Base-by-base conservation (phyloP, 92 coral and sea anemone species). In the Meandrina meandrites region DNA sequence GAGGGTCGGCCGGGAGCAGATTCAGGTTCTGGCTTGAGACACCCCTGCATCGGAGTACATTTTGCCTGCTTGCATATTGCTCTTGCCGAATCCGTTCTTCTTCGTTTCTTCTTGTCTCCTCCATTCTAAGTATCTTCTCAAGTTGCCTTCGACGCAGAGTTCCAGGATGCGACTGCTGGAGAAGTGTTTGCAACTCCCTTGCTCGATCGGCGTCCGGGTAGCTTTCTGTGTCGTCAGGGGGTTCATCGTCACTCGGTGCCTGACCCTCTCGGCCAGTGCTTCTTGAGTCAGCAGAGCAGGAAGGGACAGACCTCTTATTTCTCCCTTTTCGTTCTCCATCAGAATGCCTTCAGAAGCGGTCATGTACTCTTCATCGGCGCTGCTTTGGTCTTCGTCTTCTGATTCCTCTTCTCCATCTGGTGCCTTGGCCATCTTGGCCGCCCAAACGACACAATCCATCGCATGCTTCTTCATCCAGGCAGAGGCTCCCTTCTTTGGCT, bases 371-470 rank as follows among this genome's bases (percentile, higher is more conserved):
- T 51, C 56, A 9, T 51, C 14, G 5, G 56, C 56, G 16, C 56
- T 51, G 16, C 56, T 51, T 9, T 69, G 42, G 75, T 28, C 24
- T 19, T 14, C 53, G 32, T 11, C 32, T 27, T 79, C 69, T 37
- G 80, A 83, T 48, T 83, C 86, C 22, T 83, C 87, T 30, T 83
- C 87, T 60, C 42, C 79, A 27, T 83, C 69, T 8, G 80, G 24
- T 35, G 16, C 87, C 62, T 58, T 71, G 28, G 87, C 87, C 68
- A 24, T 84, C 81, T 84, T 50, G 37, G 81, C 81, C 34, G 69
- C 87, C 79, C 86, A 82, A 18, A 82, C 75, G 27, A 83, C 86
- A 62, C 86, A 83, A 42, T 83, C 86, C 86, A 83, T 83, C 22
- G 86, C 48, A 24, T 83, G 68, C 48, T 60, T 83, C 64, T 16